Percentiles rank a stretch among this genome's conserved stretches.
These are phyloP conservation scores for Drosophila lutescens DNA, from an alignment of 2,888 invertebrate species.

Conservation along the genomic window DNA sequence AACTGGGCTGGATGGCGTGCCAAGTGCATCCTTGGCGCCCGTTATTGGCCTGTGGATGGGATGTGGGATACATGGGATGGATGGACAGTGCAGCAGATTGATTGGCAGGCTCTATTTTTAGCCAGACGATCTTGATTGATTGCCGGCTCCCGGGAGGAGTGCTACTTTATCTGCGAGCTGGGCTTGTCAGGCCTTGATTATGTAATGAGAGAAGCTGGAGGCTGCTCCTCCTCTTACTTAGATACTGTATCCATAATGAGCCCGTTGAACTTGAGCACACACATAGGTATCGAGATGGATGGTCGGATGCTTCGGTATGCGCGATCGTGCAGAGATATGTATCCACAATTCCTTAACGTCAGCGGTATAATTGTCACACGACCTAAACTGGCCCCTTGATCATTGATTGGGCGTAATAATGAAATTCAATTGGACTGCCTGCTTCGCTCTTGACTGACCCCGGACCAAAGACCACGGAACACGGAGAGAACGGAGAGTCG, in stretches of 20 bases:
- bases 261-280: constrained; percentile 68
- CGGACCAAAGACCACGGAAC: constrained; percentile 41
- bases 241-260: constrained; percentile 69
- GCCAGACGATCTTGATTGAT: constrained; percentile 78
- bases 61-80: neutral
- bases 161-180: constrained; percentile 12
- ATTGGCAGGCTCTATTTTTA: constrained; percentile 77
- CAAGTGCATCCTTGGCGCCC: constrained; percentile 80
- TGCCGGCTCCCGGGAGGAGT: constrained; percentile 41
- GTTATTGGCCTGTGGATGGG: constrained; percentile 60
- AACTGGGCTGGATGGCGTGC: constrained; percentile 64
- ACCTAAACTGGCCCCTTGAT: constrained; percentile 84
- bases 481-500: constrained; percentile 32
- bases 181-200: constrained; percentile 68
- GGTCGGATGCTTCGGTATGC: neutral
- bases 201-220: constrained; percentile 70
- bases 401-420: constrained; percentile 84
- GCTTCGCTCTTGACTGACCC: constrained; percentile 58
- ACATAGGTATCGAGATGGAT: constrained; percentile 6
- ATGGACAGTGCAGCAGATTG: constrained; percentile 50
- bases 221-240: neutral
- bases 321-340: constrained; percentile 40
- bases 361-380: constrained; percentile 84
- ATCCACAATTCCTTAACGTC: constrained; percentile 77
- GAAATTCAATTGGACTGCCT: constrained; percentile 75